phyloP scores from a whole-genome alignment of 2,888 invertebrate genomes.

The Caenorhabditis angaria region DNA sequence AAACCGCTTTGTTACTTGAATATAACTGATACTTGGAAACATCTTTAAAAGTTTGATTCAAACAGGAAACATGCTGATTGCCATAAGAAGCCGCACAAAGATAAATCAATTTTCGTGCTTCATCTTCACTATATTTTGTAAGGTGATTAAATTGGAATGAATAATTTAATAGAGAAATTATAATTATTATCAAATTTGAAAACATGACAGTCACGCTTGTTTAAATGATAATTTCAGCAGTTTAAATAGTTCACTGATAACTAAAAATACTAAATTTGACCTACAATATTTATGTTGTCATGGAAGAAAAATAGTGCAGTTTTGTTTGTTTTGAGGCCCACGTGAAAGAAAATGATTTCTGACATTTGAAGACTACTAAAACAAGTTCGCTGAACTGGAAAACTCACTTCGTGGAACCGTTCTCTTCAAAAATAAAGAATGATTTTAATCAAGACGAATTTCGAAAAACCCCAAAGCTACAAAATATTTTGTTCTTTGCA shows the following conservation, averaged over 20 bases:
- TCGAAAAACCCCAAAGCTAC: no score
- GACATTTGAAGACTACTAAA: no score
- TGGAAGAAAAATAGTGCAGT: neutral
- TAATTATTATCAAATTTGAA: neutral
- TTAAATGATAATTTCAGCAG: neutral
- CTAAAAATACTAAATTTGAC: neutral
- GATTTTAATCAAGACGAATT: no score
- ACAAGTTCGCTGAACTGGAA: no score
- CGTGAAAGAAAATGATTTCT: no score
- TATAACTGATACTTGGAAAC: neutral
- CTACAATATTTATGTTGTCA: neutral
- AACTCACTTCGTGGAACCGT: no score
- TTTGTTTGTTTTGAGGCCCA: no score
- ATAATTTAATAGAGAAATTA: neutral
- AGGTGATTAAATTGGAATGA: neutral
- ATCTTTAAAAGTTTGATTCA: neutral
- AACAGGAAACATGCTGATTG: neutral
- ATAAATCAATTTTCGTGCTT: neutral
- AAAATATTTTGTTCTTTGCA: no score
- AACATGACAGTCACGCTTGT: neutral
- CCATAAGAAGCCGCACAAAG: constrained; percentile 5
- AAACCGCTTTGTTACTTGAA: neutral
- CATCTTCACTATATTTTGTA: constrained; percentile 3
- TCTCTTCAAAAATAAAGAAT: no score
- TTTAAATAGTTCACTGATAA: neutral